Conservation (phyloP, 1,140 invertebrate genomes). For the Solenopsis invicta region DNA sequence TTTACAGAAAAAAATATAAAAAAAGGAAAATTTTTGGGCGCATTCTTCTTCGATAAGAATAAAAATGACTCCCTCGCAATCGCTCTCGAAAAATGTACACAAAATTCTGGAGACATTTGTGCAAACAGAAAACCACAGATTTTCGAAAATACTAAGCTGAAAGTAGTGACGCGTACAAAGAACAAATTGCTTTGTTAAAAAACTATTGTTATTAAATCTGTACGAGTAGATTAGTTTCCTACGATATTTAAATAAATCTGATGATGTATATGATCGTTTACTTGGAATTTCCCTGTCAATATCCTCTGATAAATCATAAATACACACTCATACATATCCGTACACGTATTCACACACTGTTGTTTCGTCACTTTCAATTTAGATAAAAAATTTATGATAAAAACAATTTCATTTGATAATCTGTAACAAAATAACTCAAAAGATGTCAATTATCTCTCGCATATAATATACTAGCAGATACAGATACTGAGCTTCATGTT, state of each 20-base stretch:
- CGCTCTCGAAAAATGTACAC: neutral
- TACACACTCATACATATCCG: neutral
- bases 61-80: neutral
- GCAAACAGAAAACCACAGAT: neutral
- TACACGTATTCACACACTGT: neutral
- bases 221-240: conserved; percentile 26
- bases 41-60: neutral
- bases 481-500: neutral
- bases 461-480: neutral
- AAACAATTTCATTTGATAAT: conserved; percentile 22
- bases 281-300: neutral
- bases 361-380: neutral
- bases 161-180: conserved; percentile 3
- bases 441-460: neutral
- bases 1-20: neutral
- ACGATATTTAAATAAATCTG: conserved; percentile 51
- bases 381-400: conserved; percentile 8
- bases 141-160: neutral
- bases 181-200: neutral
- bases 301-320: neutral
- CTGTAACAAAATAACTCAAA: neutral
- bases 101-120: neutral
- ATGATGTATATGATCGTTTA: neutral
- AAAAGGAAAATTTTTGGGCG: neutral
- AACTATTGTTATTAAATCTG: conserved; percentile 23